phyloP scores from a whole-genome alignment of 2,888 invertebrate species.

The Pomacea canaliculata region DNA sequence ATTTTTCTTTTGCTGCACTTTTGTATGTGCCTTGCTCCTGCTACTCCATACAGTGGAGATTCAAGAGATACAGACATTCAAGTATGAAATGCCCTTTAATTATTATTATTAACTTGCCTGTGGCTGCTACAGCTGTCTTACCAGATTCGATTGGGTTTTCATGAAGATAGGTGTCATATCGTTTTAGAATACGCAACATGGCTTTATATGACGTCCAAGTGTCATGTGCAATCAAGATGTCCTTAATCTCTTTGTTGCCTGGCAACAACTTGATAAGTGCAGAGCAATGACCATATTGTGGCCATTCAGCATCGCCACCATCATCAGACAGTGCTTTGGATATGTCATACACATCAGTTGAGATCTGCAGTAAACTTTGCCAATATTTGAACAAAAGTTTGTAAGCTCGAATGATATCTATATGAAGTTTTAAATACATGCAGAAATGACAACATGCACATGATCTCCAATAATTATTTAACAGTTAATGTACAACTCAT shows the following conservation, averaged over 20 bases:
- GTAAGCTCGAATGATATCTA: no score
- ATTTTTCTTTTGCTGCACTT: no score
- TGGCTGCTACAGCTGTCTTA: background rate
- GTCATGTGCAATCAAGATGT: slow-evolving; percentile 82
- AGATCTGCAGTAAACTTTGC: slow-evolving; percentile 7
- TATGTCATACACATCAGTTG: background rate
- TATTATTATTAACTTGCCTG: no score
- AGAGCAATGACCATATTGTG: slow-evolving; percentile 71
- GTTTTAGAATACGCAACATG: slow-evolving; percentile 87
- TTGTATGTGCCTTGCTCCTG: no score
- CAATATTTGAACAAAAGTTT: no score
- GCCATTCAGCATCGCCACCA: background rate
- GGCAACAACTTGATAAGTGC: slow-evolving; percentile 78
- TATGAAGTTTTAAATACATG: no score
- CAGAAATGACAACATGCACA: no score
- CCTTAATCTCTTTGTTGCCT: slow-evolving; percentile 72
- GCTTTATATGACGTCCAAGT: slow-evolving; percentile 84
- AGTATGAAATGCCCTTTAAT: no score
- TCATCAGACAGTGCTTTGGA: background rate
- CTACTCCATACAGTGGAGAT: no score
- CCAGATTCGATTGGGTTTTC: slow-evolving; percentile 18
- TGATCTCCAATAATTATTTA: no score
- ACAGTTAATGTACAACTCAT: no score
- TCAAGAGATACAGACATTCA: no score
- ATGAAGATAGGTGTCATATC: slow-evolving; percentile 77